These are phyloP conservation scores for Takifugu ocellatus DNA, from an alignment of 2,797 vertebrate genomes.

Conservation along the genomic window DNA sequence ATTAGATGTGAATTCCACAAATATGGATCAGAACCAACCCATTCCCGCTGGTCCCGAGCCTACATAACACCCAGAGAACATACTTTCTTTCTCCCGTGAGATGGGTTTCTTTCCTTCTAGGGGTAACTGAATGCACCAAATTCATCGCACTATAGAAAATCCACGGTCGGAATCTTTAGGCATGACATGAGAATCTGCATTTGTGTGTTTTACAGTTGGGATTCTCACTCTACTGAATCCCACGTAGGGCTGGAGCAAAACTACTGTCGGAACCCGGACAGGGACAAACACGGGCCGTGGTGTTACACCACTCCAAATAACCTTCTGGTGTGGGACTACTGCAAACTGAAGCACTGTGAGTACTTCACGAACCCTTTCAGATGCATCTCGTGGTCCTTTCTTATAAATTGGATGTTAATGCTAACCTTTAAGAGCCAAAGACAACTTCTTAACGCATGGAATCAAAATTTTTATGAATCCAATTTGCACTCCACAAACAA, in stretches of 20 bases:
- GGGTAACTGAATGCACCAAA: conserved; percentile 50
- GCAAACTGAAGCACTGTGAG: conserved; percentile 92
- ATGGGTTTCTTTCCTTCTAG: conserved; percentile 62
- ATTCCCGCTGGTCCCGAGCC: conserved; percentile 55
- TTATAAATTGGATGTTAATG: background rate
- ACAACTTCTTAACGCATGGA: too few relatives aligned
- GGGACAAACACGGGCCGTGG: conserved; percentile 95
- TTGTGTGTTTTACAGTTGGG: conserved; percentile 75
- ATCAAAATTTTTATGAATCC: too few relatives aligned
- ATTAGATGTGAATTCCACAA: conserved; percentile 56
- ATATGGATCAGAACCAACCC: conserved; percentile 42
- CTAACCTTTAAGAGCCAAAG: too few relatives aligned
- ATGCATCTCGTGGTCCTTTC: too few relatives aligned
- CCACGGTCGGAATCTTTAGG: conserved; percentile 2
- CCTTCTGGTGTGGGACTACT: conserved; percentile 94
- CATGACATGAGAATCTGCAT: conserved; percentile 58
- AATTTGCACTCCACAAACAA: too few relatives aligned
- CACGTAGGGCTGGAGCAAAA: conserved; percentile 85
- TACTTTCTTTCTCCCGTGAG: conserved; percentile 72
- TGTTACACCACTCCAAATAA: conserved; percentile 90
- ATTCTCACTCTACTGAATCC: conserved; percentile 73
- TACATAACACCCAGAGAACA: conserved; percentile 58
- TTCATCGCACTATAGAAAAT: conserved; percentile 50
- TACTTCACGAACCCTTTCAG: conserved; percentile 29
- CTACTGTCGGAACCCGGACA: conserved; percentile 95